A percentile compares a stretch with the other conserved stretches of the same genome.
phyloP scores from a whole-genome alignment of 2,888 invertebrate species.

The Acleris literana region DNA sequence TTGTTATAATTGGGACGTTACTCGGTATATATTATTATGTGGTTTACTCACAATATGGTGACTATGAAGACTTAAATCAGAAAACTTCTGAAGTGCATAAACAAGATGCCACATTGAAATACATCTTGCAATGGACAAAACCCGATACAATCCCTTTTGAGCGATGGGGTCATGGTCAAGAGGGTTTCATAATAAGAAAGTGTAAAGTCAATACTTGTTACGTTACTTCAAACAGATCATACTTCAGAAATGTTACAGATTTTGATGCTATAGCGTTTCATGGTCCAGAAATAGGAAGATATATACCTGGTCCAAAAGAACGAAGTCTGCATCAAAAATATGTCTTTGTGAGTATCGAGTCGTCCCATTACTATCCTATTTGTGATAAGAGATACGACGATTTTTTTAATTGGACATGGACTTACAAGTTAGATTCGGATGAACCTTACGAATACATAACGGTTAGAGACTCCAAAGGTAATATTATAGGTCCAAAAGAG shows the following conservation, averaged over 20 bases:
- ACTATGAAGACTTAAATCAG: too few relatives aligned
- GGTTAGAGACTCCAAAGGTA: constrained; percentile 46
- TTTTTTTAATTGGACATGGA: constrained; percentile 64
- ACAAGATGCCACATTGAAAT: constrained; percentile 39
- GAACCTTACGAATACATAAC: constrained; percentile 53
- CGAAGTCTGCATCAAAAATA: constrained; percentile 51
- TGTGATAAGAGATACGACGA: constrained; percentile 47
- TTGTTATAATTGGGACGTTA: too few relatives aligned
- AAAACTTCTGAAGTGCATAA: too few relatives aligned
- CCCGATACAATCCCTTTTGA: constrained; percentile 46
- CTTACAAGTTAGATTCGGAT: constrained; percentile 58
- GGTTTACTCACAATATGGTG: too few relatives aligned
- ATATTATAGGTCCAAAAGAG: constrained; percentile 51
- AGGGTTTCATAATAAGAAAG: constrained; percentile 46
- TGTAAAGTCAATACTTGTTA: constrained; percentile 52
- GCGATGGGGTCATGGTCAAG: constrained; percentile 49
- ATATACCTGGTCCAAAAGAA: constrained; percentile 37
- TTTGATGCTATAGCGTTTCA: constrained; percentile 55
- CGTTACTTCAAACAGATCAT: constrained; percentile 46
- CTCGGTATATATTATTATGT: too few relatives aligned
- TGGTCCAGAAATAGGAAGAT: constrained; percentile 46
- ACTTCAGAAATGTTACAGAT: constrained; percentile 42
- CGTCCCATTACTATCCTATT: constrained; percentile 52
- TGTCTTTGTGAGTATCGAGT: constrained; percentile 53
- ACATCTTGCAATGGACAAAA: constrained; percentile 53